Conservation (phyloP, 2,888 invertebrate genomes). For the Melinaea menophilus region DNA sequence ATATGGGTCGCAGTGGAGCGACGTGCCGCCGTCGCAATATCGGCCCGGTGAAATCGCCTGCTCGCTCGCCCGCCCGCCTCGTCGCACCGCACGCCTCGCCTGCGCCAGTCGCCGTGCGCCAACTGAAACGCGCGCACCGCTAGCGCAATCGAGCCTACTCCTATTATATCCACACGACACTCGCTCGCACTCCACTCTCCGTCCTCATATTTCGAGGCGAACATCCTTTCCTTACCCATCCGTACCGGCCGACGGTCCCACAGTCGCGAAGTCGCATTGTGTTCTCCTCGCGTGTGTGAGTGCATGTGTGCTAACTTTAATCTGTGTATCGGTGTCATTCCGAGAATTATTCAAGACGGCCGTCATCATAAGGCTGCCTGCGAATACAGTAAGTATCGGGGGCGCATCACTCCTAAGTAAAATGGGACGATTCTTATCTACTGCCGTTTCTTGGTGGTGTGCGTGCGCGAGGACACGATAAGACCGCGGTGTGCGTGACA, state of each 20-base stretch:
- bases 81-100: constrained; percentile 72
- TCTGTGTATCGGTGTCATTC: constrained; percentile 59
- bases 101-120: constrained; percentile 78
- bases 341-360: constrained; percentile 72
- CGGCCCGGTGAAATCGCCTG: constrained; percentile 74
- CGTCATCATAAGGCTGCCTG: constrained; percentile 77
- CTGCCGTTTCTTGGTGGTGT: constrained; percentile 54
- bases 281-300: constrained; percentile 43
- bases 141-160: constrained; percentile 71
- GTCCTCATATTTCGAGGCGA: constrained; percentile 49
- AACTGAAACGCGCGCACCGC: constrained; percentile 77
- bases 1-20: constrained; percentile 66
- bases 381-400: constrained; percentile 74
- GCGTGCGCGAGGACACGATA: constrained; percentile 42
- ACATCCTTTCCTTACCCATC: constrained; percentile 47
- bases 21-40: constrained; percentile 74
- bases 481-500: constrained; percentile 61
- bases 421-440: constrained; percentile 77
- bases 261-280: constrained; percentile 20
- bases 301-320: constrained; percentile 63
- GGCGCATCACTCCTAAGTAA: constrained; percentile 71
- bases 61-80: constrained; percentile 69
- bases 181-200: constrained; percentile 48
- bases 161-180: constrained; percentile 51
- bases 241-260: constrained; percentile 30